Evolutionary conservation across 2,113 vertebrate species (phyloP).

Genomic region (Sarotherodon lohbergeri): DNA sequence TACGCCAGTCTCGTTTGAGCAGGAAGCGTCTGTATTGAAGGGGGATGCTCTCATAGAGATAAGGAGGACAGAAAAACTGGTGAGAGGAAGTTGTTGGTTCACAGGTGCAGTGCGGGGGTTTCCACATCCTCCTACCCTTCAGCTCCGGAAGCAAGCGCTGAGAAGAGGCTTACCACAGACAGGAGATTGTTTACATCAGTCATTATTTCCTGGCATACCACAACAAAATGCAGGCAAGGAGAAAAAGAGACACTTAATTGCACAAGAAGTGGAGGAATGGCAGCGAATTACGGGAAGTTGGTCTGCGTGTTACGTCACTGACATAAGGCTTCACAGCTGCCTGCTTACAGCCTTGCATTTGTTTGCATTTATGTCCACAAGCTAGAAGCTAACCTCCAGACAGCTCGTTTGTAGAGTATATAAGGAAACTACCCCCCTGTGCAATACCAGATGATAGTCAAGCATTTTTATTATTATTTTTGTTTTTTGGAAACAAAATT

Average conservation of each 20-base stretch:
- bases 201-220: neutral
- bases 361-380: neutral
- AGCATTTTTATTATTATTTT: neutral
- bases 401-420: neutral
- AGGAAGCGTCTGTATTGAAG: constrained; percentile 9
- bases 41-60: neutral
- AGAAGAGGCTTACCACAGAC: constrained; percentile 20
- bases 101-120: constrained; percentile 43
- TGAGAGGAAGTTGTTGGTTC: constrained; percentile 17
- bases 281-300: neutral
- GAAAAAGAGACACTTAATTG: neutral
- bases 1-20: neutral
- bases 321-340: neutral
- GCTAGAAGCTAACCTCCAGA: neutral
- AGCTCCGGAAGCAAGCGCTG: neutral
- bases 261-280: neutral
- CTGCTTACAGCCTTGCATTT: neutral
- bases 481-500: neutral
- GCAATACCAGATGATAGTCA: neutral
- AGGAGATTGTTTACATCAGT: neutral
- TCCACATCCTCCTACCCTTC: constrained; percentile 7
- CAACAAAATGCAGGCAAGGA: neutral
- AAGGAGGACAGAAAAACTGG: neutral
- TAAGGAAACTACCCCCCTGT: neutral
- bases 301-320: neutral